Conservation (phyloP, 2,888 invertebrate species). For the Hoplodrina ambigua region DNA sequence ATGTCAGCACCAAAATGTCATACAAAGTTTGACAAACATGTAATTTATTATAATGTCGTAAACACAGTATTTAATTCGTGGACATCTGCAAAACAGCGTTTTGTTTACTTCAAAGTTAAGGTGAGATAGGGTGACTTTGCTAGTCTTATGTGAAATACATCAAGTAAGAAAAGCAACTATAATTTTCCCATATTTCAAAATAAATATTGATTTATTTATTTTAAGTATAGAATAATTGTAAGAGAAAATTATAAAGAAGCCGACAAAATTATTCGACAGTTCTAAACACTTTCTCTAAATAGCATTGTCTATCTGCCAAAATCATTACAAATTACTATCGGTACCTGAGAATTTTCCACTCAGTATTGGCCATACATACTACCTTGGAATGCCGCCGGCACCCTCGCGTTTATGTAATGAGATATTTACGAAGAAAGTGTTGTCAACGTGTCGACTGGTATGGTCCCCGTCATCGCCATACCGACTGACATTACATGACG, state of each 20-base stretch:
- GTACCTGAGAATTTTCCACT: conserved; percentile 8
- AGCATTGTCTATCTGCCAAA: not conserved
- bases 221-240: not conserved
- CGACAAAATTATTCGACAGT: not conserved
- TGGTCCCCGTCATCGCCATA: conserved; percentile 22
- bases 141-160: no score
- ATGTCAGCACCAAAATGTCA: conserved; percentile 37
- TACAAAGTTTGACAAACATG: conserved; percentile 34
- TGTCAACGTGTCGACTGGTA: conserved; percentile 40
- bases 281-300: not conserved
- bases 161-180: no score
- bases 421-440: conserved; percentile 59
- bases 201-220: no score
- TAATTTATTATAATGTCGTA: conserved; percentile 34
- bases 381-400: conserved; percentile 28
- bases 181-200: no score
- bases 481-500: conserved; percentile 32
- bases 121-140: no score
- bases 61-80: conserved; percentile 14
- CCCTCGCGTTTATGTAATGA: conserved; percentile 55
- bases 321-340: conserved; percentile 1
- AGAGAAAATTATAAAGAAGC: not conserved
- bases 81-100: conserved; percentile 14
- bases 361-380: conserved; percentile 39
- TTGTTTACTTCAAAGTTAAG: not conserved